Evolutionary conservation across 1,140 invertebrate species (phyloP), one percentile per base, ranked within the genome.

Genomic region (Drosophila pseudoananassae): DNA sequence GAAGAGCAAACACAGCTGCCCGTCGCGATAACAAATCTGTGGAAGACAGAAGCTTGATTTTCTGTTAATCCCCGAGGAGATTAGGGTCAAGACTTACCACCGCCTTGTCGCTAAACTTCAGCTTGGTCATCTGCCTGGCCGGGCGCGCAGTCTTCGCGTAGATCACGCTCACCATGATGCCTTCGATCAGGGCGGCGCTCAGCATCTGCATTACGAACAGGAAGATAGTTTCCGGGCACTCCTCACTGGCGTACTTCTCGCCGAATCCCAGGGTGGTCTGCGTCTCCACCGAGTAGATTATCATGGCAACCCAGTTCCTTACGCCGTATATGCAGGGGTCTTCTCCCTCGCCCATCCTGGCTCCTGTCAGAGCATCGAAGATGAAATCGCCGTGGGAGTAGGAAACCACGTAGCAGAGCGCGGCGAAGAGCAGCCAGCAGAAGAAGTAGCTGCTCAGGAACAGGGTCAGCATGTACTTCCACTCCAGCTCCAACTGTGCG

Each of bases 211-310:
- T 73, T 8, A 94, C 93, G 76, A 95, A 93, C 1, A 97, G 93
- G 47, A 98, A 94, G 6, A 98, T 95, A 0, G 96, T 96, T 90
- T 97, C 95, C 0, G 96, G 95, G 90, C 97, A 98, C 78, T 97
- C 94, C 85, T 97, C 96, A 10, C 95, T 97, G 1, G 96, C 96
- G 90, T 94, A 96, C 51, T 97, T 93, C 9, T 93, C 93, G 2
- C 95, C 95, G 75, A 95, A 96, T 1, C 95, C 95, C 45, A 96
- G 95, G 1, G 95, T 93, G 71, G 93, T 93, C 81, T 95, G 94
- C 5, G 94, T 94, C 78, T 95, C 94, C 52, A 95, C 92, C 33
- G 93, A 93, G 87, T 94, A 94, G 75, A 95, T 93, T 17, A 94
- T 88, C 52, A 94, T 92, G 6, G 93, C 94, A 43, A 93, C 92